Base-by-base conservation (phyloP, 2,113 vertebrate species). In the Cinclus mexicanus region DNA sequence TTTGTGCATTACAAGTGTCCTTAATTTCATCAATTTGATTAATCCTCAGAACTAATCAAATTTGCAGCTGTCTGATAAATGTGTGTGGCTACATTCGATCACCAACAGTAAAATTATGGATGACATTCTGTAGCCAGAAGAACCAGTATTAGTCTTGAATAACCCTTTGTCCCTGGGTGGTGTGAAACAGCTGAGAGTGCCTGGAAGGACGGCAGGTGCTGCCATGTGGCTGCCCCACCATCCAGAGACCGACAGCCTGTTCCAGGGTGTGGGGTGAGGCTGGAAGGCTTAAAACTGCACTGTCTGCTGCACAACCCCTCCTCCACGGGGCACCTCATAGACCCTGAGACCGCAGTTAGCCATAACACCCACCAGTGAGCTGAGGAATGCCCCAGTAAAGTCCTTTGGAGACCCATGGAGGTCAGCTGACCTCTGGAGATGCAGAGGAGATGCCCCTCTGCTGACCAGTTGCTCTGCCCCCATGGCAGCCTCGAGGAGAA, bases 161-260 rank as follows among this genome's bases (percentile, higher is more conserved):
- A 39, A 20, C 12, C 2, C 11, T 49, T 83, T 87, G 25, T 84
- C 37, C 12, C 23, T 35, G 59, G 46, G n/a, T 18, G 20, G 42
- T 52, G 35, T 7, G 19, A 2, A 8, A n/a, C 10, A 4, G 14
- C n/a, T 0, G 1, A 46, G 28, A 25, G 75, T 3, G 5, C 16
- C 31, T 50, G 39, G 14, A n/a, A 61, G 19, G 13, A n/a, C 1
- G 0, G 21, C 1, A 52, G 16, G 25, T 15, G 15, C 50, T 52
- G 50, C 50, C 50, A 17, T 14, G 29, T 1, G 1, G 35, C 5
- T 7, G 22, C 11, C 39, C 31, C 3, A 12, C 7, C 35, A 55
- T 18, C 21, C 87, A 64, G 63, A 7, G 4, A 10, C 26, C 1
- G 0, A 0, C 10, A 84, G 12, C 29, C 17, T 2, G 0, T 14